These are phyloP conservation scores for Catocala sponsa DNA, from an alignment of 2,888 invertebrate species.

Conservation along the genomic window DNA sequence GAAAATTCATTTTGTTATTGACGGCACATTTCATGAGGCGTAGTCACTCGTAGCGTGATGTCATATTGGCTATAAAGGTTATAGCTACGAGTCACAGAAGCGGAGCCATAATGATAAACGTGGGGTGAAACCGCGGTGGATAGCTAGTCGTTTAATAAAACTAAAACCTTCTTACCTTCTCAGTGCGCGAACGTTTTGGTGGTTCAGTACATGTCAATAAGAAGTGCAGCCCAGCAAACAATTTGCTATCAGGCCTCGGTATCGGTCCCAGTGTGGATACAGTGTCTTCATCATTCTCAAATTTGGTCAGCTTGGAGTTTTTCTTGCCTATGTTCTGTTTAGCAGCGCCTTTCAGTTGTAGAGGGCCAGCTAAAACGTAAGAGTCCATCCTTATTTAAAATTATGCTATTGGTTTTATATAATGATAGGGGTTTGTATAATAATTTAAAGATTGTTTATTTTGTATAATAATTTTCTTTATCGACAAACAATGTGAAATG, in stretches of 20 bases:
- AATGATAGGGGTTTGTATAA: too few species aligned
- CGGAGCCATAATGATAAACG: too few species aligned
- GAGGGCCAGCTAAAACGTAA: conserved; percentile 72
- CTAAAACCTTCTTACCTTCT: conserved; percentile 47
- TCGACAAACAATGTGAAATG: too few species aligned
- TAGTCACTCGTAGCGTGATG: too few species aligned
- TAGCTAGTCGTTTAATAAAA: too few species aligned
- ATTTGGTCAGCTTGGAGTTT: conserved; percentile 81
- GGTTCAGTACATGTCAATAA: conserved; percentile 88
- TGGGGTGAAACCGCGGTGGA: too few species aligned
- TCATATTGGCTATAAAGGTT: too few species aligned
- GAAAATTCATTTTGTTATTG: too few species aligned
- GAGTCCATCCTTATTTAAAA: neutral
- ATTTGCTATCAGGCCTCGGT: conserved; percentile 75
- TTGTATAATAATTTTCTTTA: too few species aligned
- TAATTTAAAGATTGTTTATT: too few species aligned
- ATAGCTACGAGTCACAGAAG: too few species aligned
- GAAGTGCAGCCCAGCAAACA: conserved; percentile 87
- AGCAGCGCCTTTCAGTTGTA: conserved; percentile 85
- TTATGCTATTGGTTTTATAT: neutral
- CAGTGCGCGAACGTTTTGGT: conserved; percentile 57
- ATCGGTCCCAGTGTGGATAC: conserved; percentile 87
- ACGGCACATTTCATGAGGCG: too few species aligned
- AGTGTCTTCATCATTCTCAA: conserved; percentile 81
- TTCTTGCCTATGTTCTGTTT: conserved; percentile 85